Conservation (phyloP, 2,888 invertebrate species). For the Graphium colonna region DNA sequence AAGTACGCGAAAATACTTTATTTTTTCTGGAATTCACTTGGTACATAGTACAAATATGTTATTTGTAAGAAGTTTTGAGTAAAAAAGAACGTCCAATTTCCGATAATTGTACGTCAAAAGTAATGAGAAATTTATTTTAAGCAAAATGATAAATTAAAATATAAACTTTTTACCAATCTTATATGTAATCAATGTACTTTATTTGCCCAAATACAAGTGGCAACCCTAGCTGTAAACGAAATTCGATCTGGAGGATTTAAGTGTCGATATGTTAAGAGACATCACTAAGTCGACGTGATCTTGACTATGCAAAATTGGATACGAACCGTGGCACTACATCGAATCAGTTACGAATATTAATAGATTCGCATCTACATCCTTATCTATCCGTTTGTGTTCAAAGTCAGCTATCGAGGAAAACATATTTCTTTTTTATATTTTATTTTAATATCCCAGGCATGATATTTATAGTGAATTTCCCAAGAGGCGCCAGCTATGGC, state of each 20-base stretch:
- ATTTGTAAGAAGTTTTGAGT: no score
- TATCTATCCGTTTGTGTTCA: slow-evolving; percentile 1
- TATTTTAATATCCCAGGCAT: not conserved
- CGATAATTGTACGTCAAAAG: no score
- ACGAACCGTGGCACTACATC: slow-evolving; percentile 40
- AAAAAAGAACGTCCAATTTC: no score
- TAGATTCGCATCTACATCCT: slow-evolving; percentile 11
- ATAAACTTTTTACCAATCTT: no score
- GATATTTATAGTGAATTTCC: slow-evolving; percentile 3
- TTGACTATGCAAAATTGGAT: slow-evolving; percentile 60
- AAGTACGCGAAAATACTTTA: no score
- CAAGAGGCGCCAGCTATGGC: not conserved
- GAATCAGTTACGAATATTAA: slow-evolving; percentile 50
- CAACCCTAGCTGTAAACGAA: no score
- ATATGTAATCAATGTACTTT: no score
- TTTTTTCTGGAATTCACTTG: no score
- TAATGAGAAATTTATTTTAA: no score
- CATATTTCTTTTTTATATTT: slow-evolving; percentile 2
- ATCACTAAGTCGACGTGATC: slow-evolving; percentile 49
- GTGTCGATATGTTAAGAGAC: slow-evolving; percentile 17
- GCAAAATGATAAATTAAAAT: no score
- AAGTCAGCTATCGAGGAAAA: not conserved
- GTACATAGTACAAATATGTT: no score
- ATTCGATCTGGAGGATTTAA: not conserved
- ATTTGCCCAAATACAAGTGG: no score